phyloP scores from a whole-genome alignment of 2,797 vertebrate genomes.

The Anisognathus igniventris region DNA sequence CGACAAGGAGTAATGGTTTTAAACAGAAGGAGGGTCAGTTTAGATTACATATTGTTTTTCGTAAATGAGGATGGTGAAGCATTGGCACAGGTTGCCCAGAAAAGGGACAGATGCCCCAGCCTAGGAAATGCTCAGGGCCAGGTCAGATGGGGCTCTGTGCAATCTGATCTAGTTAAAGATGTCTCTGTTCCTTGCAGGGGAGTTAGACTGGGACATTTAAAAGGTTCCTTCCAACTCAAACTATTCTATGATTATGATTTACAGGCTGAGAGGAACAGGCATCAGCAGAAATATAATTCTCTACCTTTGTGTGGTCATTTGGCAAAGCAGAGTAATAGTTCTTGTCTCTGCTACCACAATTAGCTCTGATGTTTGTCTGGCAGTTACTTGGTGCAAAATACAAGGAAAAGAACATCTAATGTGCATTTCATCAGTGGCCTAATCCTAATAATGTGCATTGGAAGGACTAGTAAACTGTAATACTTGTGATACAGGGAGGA shows the following conservation, averaged over 20 bases:
- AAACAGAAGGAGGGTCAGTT: not conserved
- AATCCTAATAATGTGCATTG: not conserved
- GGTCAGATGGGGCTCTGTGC: not conserved
- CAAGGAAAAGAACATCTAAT: not conserved
- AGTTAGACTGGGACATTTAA: not conserved
- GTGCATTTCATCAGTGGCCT: not conserved
- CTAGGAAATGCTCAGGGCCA: not conserved
- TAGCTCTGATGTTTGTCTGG: not conserved
- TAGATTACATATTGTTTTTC: not conserved
- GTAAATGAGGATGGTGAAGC: not conserved
- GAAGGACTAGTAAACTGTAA: not conserved
- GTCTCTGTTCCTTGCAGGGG: not conserved
- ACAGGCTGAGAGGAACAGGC: not conserved
- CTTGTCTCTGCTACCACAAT: not conserved
- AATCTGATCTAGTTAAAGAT: not conserved
- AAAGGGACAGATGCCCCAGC: not conserved
- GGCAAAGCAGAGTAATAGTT: not conserved
- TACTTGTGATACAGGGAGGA: not conserved
- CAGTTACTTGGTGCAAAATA: not conserved
- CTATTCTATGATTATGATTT: not conserved
- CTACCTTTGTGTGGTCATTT: not conserved
- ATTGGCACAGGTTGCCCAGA: not conserved
- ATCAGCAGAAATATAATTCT: not conserved
- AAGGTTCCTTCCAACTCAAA: not conserved
- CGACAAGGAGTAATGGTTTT: not conserved